Evolutionary conservation across 2,113 vertebrate species (phyloP).

Genomic region (human): GRCh38 chr5:111868001-111868500

Average conservation of each 20-base stretch:
- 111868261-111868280: neutral
- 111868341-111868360: neutral
- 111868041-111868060: neutral
- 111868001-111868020: neutral
- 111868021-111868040: neutral
- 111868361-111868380: neutral
- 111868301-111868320: constrained; percentile 39
- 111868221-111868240: neutral
- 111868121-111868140: neutral
- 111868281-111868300: neutral
- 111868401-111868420: constrained; percentile 10
- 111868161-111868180: neutral
- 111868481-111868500: constrained; percentile 14
- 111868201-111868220: neutral
- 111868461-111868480: neutral
- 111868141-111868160: neutral
- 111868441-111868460: neutral
- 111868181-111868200: neutral
- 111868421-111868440: neutral
- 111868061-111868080: neutral
- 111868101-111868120: neutral
- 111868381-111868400: neutral
- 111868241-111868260: neutral
- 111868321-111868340: constrained; percentile 24
- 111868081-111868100: neutral